Evolutionary conservation across 2,888 invertebrate genomes (phyloP), one percentile per base, ranked within the genome.

Genomic region (Drosophila formosana): DNA sequence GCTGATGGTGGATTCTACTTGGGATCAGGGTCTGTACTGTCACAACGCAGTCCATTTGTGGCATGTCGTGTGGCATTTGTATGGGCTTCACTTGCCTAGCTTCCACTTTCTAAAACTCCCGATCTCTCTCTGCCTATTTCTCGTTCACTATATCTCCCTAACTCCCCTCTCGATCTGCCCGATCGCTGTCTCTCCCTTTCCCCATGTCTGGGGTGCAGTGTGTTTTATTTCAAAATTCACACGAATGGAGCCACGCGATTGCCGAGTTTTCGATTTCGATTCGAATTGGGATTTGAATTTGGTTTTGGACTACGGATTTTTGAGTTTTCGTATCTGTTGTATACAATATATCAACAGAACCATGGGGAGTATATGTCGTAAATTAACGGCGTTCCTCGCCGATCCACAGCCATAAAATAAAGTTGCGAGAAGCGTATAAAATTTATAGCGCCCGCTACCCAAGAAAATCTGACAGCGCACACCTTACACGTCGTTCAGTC

Each of bases 291-390:
- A 13, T 45, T 11, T 32, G 32, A 32, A 32, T 32, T 32, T 32
- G 32, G 32, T 32, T 32, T 32, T 37, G 37, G 55, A 39, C 55
- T 63, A 56, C 45, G 52, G 23, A 46, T 56, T 52, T 55, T 32
- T 4, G 34, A 43, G 26, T 45, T 32, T 5, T 32, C 30, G 23
- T 58, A 25, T 28, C 60, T 41, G 65, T 76, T 83, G 79, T 83
- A 79, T 83, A 83, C 75, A 86, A 72, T 69, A 67, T 68, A 60
- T 46, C 57, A 66, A 56, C 58, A 63, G 66, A 65, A 56, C 83
- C 77, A 79, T 84, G 82, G 89, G 88, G 88, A 86, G 89, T 89
- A 82, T 75, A 84, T 88, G 80, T 88, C 86, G 85, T 86, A 86
- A 86, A 86, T 86, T 86, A 88, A 88, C 86, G 85, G 88, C 85